Evolutionary conservation across 2,888 invertebrate genomes (phyloP), one percentile per base, ranked within the genome.

Genomic region (Luperina nickerlii): DNA sequence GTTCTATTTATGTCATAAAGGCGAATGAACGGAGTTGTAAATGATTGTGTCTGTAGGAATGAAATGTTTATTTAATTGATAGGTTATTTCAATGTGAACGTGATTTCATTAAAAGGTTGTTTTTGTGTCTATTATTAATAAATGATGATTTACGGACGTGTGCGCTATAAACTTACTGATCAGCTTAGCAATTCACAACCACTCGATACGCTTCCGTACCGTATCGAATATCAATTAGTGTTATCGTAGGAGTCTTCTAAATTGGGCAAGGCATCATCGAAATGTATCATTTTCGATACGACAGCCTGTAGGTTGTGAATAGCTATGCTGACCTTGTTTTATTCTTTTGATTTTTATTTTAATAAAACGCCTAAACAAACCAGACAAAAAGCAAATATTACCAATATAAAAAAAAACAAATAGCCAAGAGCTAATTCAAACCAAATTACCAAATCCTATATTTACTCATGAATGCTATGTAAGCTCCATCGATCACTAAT

Each of bases 1-100:
- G 48, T 70, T 74, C 71, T 88, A 81, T 82, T 80, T 83, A 8
- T 78, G 32, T 74, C 15, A 24, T 32, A 45, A 13, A 57, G 63
- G 67, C 65, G 85, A 81, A 68, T 85, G 72, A 54, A 84, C 66
- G 7, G 38, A 72, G 60, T 63, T 38, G 67, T 82, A 62, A 70
- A 66, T 38, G 27, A 45, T 42, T 42, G 13, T 38, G 84, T 84
- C 45, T 20, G 78, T 32, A 15, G 1, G 51, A 60, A 51, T 60
- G 42, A 84, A 32, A 79, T 65, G 63, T 84, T 65, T 80, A 20
- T 65, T 65, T 45, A 45, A 62, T 76, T 51, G n/a, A 62, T 68
- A 18, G 13, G 42, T 11, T 8, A 24, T 45, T 4, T 51, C 15
- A 60, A 5, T 66, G 5, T 51, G 15, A 60, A 2, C 60, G 3